phyloP scores from a whole-genome alignment of 2,797 vertebrate species.

The Anisognathus igniventris region DNA sequence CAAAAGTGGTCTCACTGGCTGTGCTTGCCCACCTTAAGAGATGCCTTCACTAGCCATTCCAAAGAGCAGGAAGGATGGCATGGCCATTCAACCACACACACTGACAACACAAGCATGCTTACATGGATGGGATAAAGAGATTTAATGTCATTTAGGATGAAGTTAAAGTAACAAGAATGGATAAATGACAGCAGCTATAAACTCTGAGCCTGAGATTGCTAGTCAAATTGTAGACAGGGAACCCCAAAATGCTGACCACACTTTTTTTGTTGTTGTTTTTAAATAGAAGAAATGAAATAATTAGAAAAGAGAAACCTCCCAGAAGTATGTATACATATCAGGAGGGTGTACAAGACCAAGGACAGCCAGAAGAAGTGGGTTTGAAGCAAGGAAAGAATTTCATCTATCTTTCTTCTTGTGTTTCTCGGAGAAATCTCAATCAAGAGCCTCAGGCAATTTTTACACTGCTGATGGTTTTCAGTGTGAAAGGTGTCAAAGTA shows the following conservation, averaged over 20 bases:
- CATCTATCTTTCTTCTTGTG: accelerated
- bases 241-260: background rate
- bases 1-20: background rate
- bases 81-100: background rate
- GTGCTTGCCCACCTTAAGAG: background rate
- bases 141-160: background rate
- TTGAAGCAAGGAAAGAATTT: background rate
- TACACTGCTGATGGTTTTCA: background rate
- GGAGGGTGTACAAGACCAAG: background rate
- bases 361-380: background rate
- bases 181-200: background rate
- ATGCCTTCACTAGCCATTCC: background rate
- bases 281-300: background rate
- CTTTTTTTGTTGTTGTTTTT: background rate
- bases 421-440: background rate
- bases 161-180: background rate
- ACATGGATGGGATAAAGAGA: background rate
- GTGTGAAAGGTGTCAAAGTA: background rate
- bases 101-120: background rate
- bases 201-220: background rate
- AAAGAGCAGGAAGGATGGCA: background rate
- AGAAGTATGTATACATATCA: background rate
- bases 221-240: accelerated
- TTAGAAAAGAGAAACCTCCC: background rate
- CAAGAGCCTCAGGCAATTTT: background rate